Conservation (phyloP, 2,888 invertebrate species). For the Hipparchia semele region DNA sequence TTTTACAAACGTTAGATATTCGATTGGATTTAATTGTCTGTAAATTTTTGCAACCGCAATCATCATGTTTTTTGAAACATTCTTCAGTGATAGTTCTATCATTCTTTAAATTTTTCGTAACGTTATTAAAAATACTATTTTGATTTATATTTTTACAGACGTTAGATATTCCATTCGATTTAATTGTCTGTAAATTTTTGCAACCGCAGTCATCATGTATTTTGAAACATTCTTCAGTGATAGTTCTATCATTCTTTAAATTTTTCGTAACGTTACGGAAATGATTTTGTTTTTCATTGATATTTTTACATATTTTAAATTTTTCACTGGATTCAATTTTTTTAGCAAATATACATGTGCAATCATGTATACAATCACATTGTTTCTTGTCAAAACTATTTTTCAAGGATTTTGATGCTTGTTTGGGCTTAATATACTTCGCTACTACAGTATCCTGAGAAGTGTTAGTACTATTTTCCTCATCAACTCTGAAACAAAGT, state of each 20-base stretch:
- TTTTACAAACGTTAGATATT: background rate
- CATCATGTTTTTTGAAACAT: background rate
- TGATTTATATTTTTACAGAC: background rate
- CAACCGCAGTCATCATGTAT: background rate
- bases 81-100: background rate
- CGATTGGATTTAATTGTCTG: background rate
- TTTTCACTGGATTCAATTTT: slow-evolving; percentile 2
- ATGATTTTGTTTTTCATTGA: background rate
- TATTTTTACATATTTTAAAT: background rate
- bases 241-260: background rate
- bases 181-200: background rate
- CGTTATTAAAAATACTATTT: background rate
- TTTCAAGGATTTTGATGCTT: background rate
- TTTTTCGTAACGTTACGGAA: background rate
- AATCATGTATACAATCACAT: background rate
- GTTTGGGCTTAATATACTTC: background rate
- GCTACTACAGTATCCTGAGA: background rate
- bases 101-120: background rate
- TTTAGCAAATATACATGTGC: background rate
- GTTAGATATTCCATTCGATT: background rate
- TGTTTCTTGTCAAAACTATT: background rate
- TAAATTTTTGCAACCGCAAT: background rate
- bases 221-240: background rate
- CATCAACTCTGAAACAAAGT: background rate
- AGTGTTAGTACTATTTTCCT: background rate